phyloP scores from a whole-genome alignment of 2,797 vertebrate genomes.

The Lepilemur septentrionalis region DNA sequence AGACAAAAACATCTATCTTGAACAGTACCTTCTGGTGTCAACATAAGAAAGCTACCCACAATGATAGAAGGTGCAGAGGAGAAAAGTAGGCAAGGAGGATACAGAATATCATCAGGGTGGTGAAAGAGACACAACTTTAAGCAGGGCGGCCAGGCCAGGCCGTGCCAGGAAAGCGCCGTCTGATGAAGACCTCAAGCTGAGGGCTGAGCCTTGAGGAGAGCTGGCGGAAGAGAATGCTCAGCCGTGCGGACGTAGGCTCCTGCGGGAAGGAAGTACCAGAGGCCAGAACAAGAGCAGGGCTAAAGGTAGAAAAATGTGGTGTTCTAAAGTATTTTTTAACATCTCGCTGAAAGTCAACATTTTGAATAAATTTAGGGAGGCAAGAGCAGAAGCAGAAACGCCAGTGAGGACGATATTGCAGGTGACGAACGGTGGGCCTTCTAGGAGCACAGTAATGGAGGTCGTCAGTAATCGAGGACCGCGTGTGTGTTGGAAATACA shows the following conservation, averaged over 20 bases:
- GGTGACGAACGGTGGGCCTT: neutral
- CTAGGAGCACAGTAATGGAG: neutral
- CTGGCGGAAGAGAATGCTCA: neutral
- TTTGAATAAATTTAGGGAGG: neutral
- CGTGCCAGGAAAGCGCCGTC: neutral
- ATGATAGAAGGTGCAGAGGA: neutral
- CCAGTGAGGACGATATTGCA: neutral
- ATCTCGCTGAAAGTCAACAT: neutral
- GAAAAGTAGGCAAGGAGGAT: neutral
- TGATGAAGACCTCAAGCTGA: neutral
- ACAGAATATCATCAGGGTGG: neutral
- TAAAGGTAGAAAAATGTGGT: neutral
- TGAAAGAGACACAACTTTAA: neutral
- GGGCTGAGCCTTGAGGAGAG: neutral
- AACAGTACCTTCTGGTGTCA: neutral
- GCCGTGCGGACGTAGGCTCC: neutral
- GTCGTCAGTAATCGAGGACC: too few relatives aligned
- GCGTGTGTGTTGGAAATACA: neutral
- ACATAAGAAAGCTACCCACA: too few relatives aligned
- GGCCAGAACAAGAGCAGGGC: neutral
- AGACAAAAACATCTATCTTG: neutral
- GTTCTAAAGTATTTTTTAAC: neutral
- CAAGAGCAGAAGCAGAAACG: neutral
- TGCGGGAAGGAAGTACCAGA: neutral
- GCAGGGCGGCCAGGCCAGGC: neutral